Conservation (phyloP, 2,797 vertebrate genomes). For the Eulemur mongoz region DNA sequence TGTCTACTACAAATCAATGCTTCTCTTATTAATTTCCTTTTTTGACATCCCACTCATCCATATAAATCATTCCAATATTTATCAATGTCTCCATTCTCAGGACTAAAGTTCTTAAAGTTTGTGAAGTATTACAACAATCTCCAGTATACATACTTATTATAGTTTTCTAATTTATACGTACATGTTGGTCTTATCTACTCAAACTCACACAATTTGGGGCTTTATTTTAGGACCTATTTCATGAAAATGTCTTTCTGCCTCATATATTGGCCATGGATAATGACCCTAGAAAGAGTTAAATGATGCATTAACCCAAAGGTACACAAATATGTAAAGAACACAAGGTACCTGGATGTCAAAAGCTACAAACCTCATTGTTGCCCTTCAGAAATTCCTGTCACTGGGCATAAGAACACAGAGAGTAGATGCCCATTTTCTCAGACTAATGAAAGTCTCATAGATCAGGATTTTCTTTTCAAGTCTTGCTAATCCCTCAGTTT, state of each 20-base stretch:
- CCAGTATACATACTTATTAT: neutral
- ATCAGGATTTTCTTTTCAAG: neutral
- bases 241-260: neutral
- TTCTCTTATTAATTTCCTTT: neutral
- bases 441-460: neutral
- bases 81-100: neutral
- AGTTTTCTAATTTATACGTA: neutral
- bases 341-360: neutral
- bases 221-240: neutral
- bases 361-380: neutral
- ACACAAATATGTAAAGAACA: neutral
- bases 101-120: neutral
- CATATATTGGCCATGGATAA: neutral
- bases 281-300: neutral
- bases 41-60: neutral
- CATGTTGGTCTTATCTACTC: neutral
- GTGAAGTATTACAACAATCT: neutral
- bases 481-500: neutral
- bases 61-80: neutral
- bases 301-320: neutral
- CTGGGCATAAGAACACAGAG: neutral
- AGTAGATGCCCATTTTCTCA: neutral
- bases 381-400: neutral
- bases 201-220: neutral
- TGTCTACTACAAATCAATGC: neutral